Evolutionary conservation across 2,113 vertebrate species (phyloP).

Genomic region (Menidia beryllina): DNA sequence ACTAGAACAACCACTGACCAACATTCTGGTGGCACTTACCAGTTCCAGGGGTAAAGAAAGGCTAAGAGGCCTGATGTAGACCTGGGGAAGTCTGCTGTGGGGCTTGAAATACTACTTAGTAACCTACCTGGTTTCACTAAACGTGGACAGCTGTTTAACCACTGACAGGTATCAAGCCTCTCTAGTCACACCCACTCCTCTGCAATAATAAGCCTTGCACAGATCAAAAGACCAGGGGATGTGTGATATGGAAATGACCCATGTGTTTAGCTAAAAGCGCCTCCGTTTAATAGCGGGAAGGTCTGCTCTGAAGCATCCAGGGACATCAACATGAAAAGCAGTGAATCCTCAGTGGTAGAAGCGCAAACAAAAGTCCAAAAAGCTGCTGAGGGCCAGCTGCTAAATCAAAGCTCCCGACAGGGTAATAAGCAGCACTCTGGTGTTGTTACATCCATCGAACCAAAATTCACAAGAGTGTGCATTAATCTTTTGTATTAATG

Average conservation of each 20-base stretch:
- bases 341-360: conserved; percentile 28
- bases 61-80: too few species aligned
- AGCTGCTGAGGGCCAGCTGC: conserved; percentile 11
- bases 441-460: conserved; percentile 9
- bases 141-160: not conserved
- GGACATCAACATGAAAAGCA: conserved; percentile 28
- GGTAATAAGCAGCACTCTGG: conserved; percentile 19
- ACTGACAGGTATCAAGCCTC: conserved; percentile 27
- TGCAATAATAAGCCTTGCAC: not conserved
- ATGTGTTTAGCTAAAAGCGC: conserved; percentile 29
- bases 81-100: too few species aligned
- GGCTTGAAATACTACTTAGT: not conserved
- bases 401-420: conserved; percentile 36
- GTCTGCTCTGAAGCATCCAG: conserved; percentile 37
- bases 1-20: too few species aligned
- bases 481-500: conserved; percentile 4
- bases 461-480: not conserved
- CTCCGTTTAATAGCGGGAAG: conserved; percentile 46
- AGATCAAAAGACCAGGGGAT: conserved; percentile 68
- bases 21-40: too few species aligned
- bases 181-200: conserved; percentile 12
- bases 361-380: conserved; percentile 24
- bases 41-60: too few species aligned
- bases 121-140: not conserved
- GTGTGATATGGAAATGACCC: conserved; percentile 73